These are phyloP conservation scores for Tenthredo amoena DNA, from an alignment of 2,888 invertebrate species.

Conservation along the genomic window DNA sequence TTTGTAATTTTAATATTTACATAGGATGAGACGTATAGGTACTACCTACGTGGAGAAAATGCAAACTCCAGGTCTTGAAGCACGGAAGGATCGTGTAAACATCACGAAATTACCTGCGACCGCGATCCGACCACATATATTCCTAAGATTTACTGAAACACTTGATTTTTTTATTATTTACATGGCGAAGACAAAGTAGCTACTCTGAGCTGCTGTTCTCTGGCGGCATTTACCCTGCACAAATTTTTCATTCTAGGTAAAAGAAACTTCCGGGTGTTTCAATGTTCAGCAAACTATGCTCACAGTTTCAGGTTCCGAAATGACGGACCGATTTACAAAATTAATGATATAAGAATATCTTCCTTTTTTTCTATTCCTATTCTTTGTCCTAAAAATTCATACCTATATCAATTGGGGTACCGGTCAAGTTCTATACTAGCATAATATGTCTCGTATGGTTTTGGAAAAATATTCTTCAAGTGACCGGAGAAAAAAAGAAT, in stretches of 20 bases:
- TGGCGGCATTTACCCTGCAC: background rate
- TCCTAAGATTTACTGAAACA: background rate
- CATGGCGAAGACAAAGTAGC: background rate
- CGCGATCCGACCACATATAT: background rate
- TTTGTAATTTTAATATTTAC: background rate
- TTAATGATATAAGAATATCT: too few species aligned
- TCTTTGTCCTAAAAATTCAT: too few species aligned
- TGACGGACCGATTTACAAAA: too few species aligned
- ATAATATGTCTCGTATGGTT: background rate
- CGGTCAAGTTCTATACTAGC: background rate
- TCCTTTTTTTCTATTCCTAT: too few species aligned
- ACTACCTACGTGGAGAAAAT: background rate
- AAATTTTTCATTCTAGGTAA: background rate
- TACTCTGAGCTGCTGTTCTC: background rate
- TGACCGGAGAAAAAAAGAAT: background rate
- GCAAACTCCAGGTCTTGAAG: background rate
- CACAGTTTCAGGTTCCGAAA: background rate
- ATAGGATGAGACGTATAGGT: background rate
- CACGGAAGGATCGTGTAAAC: background rate
- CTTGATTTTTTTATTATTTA: constrained; percentile 24
- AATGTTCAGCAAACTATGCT: background rate
- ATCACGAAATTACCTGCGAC: constrained; percentile 9
- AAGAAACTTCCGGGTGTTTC: background rate
- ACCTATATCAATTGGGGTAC: background rate
- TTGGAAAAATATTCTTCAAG: background rate